Evolutionary conservation across 2,113 vertebrate genomes (phyloP).

Genomic region (Cyanistes caeruleus): DNA sequence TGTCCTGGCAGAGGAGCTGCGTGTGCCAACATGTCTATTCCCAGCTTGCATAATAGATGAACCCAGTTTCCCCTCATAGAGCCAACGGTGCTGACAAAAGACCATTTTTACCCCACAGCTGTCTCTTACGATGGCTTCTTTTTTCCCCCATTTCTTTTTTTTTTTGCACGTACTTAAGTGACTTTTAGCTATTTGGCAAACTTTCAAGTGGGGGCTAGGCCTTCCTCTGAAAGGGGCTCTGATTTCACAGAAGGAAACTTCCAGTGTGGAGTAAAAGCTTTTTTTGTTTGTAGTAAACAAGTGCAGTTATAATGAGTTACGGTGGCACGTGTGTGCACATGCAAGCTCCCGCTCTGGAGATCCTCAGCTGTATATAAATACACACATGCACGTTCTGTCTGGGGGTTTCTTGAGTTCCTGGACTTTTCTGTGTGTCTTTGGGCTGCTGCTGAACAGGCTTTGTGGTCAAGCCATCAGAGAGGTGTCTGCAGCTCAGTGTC

Average conservation of each 20-base stretch:
- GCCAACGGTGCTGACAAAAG: conserved; percentile 15
- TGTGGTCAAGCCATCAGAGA: not conserved
- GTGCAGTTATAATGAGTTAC: not conserved
- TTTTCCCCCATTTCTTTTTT: not conserved
- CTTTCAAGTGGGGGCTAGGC: not conserved
- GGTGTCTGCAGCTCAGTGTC: not conserved
- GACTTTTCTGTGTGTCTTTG: not conserved
- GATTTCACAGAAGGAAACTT: conserved; percentile 26
- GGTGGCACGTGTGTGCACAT: not conserved
- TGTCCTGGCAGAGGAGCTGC: not conserved
- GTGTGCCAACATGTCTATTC: not conserved
- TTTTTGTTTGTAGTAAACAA: conserved; percentile 57
- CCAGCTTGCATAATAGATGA: not conserved
- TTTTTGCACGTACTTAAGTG: not conserved
- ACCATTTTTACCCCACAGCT: conserved; percentile 15
- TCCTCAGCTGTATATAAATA: not conserved
- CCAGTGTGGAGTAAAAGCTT: conserved; percentile 21
- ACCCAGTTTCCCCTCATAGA: not conserved
- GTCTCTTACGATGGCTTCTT: not conserved
- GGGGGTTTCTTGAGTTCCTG: not conserved
- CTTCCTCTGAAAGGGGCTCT: conserved; percentile 41
- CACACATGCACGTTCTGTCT: not conserved
- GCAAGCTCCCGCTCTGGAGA: not conserved
- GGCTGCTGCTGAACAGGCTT: not conserved
- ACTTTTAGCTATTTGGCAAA: conserved; percentile 47